phyloP scores from a whole-genome alignment of 2,113 vertebrate genomes.

The Cranoglanis bouderius region DNA sequence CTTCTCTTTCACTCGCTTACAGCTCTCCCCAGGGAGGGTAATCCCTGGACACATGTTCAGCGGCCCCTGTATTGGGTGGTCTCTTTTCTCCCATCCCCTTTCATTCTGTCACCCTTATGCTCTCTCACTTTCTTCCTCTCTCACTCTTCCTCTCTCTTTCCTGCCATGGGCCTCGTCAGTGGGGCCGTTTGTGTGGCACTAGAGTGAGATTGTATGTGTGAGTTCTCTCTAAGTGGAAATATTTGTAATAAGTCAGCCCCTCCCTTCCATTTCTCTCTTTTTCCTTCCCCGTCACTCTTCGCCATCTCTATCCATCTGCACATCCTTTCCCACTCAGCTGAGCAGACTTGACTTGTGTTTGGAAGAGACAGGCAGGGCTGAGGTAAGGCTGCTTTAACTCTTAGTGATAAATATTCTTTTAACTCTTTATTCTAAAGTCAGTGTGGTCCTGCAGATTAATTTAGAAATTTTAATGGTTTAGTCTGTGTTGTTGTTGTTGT shows the following conservation, averaged over 20 bases:
- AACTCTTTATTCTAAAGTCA: background rate
- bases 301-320: slow-evolving; percentile 15
- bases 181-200: slow-evolving; percentile 48
- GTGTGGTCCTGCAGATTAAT: background rate
- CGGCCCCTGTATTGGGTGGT: background rate
- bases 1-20: background rate
- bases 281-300: background rate
- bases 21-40: slow-evolving; percentile 36
- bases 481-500: background rate
- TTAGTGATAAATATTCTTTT: background rate
- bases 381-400: slow-evolving; percentile 41
- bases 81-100: background rate
- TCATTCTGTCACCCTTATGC: background rate
- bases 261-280: background rate
- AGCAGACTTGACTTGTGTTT: slow-evolving; percentile 1
- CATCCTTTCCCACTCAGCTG: slow-evolving; percentile 26
- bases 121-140: background rate
- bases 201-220: slow-evolving; percentile 42
- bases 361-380: background rate
- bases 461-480: background rate
- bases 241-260: slow-evolving; percentile 43
- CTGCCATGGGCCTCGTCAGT: slow-evolving; percentile 49
- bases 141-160: background rate
- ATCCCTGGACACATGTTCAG: slow-evolving; percentile 31
- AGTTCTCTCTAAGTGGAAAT: slow-evolving; percentile 46